Conservation (phyloP, 2,113 vertebrate species). For the Geococcyx californianus region DNA sequence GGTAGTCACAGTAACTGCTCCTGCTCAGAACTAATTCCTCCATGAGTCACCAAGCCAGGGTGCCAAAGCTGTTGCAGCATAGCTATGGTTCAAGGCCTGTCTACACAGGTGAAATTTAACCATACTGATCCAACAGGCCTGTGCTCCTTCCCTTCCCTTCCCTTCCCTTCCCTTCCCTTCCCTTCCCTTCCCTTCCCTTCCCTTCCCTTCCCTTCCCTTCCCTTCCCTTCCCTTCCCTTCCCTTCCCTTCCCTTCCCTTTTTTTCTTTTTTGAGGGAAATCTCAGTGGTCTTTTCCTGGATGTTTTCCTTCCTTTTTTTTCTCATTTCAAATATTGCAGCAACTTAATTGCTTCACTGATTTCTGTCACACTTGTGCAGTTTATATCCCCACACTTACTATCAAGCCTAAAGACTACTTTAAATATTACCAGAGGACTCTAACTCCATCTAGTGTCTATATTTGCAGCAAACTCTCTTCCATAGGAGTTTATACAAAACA, state of each 20-base stretch:
- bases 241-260: too few relatives aligned
- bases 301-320: background rate
- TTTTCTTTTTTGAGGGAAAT: too few relatives aligned
- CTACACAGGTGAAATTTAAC: background rate
- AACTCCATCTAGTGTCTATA: conserved; percentile 58
- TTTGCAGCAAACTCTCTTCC: background rate
- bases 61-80: background rate
- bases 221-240: too few relatives aligned
- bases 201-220: too few relatives aligned
- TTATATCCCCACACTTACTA: background rate
- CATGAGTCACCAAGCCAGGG: background rate
- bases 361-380: background rate
- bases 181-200: too few relatives aligned
- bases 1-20: background rate
- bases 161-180: background rate
- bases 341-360: background rate
- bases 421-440: background rate
- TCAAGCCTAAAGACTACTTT: background rate
- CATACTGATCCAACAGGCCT: background rate
- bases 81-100: background rate
- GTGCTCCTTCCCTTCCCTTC: fast-evolving
- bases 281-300: background rate
- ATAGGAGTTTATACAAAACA: background rate
- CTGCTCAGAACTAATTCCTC: background rate
- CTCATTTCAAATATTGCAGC: background rate